Percentiles rank a stretch among this genome's conserved stretches.
Conservation (phyloP, 2,888 invertebrate species). For the Orchesella flavescens region DNA sequence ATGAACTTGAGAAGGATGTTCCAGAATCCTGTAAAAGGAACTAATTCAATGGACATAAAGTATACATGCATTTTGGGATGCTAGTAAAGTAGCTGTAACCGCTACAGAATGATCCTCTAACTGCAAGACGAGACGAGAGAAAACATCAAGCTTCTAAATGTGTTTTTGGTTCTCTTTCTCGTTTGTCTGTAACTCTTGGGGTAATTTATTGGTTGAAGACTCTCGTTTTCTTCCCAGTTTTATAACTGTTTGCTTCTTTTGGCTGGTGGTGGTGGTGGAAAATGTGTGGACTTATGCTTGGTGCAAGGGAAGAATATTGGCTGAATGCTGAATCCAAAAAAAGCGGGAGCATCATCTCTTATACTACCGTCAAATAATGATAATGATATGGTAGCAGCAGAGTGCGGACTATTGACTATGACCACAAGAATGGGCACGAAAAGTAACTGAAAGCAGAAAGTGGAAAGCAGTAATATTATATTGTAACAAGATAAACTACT, state of each 20-base stretch:
- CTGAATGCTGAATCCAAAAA: not conserved
- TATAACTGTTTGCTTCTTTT: slow-evolving; percentile 18
- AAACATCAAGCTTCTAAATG: slow-evolving; percentile 33
- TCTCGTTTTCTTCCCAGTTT: slow-evolving; percentile 4
- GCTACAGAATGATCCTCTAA: slow-evolving; percentile 19
- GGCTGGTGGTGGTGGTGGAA: slow-evolving; percentile 14
- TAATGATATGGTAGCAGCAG: slow-evolving; percentile 18
- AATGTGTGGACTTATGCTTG: not conserved
- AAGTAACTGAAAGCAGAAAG: slow-evolving; percentile 31
- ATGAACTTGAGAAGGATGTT: not conserved
- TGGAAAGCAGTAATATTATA: slow-evolving; percentile 41
- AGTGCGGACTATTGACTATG: not conserved
- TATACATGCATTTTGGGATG: slow-evolving; percentile 14
- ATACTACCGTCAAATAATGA: too few species aligned
- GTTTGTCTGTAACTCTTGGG: slow-evolving; percentile 23
- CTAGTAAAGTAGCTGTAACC: not conserved
- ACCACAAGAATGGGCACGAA: not conserved
- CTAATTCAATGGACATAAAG: slow-evolving; percentile 46
- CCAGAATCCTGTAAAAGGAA: slow-evolving; percentile 23
- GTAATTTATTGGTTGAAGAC: slow-evolving; percentile 50
- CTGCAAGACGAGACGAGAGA: not conserved
- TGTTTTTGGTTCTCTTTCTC: slow-evolving; percentile 29
- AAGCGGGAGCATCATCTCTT: not conserved
- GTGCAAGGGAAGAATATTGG: not conserved
- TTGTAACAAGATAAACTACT: slow-evolving; percentile 10